Conservation (phyloP, 1,140 invertebrate species). For the Zeugodacus cucurbitae region DNA sequence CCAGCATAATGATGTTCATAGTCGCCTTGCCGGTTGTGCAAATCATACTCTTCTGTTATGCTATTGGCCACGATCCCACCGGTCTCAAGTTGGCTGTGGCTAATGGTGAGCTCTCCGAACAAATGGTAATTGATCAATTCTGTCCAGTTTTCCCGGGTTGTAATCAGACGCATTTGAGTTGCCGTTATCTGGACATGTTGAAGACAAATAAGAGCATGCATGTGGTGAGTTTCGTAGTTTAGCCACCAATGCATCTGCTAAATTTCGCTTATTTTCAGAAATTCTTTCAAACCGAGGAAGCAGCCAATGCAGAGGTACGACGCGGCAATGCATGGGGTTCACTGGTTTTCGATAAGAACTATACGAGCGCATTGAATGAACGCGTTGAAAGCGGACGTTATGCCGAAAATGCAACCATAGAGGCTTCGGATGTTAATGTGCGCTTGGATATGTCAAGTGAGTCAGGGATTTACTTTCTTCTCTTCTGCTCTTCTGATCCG, state of each 20-base stretch:
- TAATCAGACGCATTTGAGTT: slow-evolving; percentile 77
- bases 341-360: slow-evolving; percentile 84
- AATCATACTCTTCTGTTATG: slow-evolving; percentile 93
- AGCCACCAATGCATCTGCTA: background rate
- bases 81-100: slow-evolving; percentile 86
- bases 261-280: slow-evolving; percentile 57
- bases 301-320: slow-evolving; percentile 77
- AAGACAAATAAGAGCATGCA: slow-evolving; percentile 71
- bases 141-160: slow-evolving; percentile 71
- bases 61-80: slow-evolving; percentile 90
- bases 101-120: slow-evolving; percentile 80
- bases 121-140: slow-evolving; percentile 68
- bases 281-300: slow-evolving; percentile 67
- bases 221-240: slow-evolving; percentile 68
- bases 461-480: slow-evolving; percentile 48
- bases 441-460: slow-evolving; percentile 93
- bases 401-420: slow-evolving; percentile 76
- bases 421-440: slow-evolving; percentile 79
- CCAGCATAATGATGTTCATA: slow-evolving; percentile 88
- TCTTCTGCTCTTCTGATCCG: too few relatives aligned
- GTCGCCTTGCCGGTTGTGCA: slow-evolving; percentile 91
- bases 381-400: slow-evolving; percentile 77
- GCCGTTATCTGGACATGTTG: slow-evolving; percentile 79
- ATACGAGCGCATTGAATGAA: slow-evolving; percentile 79
- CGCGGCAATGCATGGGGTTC: slow-evolving; percentile 85